Evolutionary conservation across 2,113 vertebrate species (phyloP), one percentile per base, ranked within the genome.

Genomic region (Conger conger): DNA sequence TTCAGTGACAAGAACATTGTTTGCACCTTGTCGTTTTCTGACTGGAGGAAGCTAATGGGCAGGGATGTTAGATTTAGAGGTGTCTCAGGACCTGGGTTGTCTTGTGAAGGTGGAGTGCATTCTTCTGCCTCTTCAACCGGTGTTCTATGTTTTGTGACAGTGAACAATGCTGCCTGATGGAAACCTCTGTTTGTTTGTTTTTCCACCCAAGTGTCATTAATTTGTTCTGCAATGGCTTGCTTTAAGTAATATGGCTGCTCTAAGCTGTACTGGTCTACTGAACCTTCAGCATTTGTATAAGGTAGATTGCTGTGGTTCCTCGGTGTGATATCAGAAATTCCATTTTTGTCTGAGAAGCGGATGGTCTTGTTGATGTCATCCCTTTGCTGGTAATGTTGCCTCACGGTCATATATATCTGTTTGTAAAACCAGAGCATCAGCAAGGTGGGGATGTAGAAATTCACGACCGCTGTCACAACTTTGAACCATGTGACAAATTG

Each of bases 341-440:
- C 91, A 5, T 92, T 91, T 84, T 91, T 93, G 16, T 83, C 90
- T 18, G 93, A 92, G 0, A 93, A 94, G 76, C 92, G 91, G 0
- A 85, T 90, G 0, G 95, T 93, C 0, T 96, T 91, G 1, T 95
- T 92, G 80, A 93, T 89, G 85, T 95, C 92, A 85, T 97, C 93
- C 82, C 95, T 93, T 83, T 98, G 96, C 79, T 93, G 93, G 83
- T 95, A 96, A 88, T 98, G 98, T 18, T 89, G 94, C 35, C 87
- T 94, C 0, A 99, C 98, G 0, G 96, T 93, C 50, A 93, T 93
- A 90, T 97, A 99, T 90, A 99, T 99, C 80, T 94, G 95, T 0
- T 90, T 92, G 82, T 99, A 99, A 92, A 99, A 97, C 94, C 96
- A 97, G 17, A 99, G 42, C 98, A 99, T 99, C 80, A 98, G 79